Conservation (phyloP, 1,140 invertebrate species). For the Nomia melanderi region DNA sequence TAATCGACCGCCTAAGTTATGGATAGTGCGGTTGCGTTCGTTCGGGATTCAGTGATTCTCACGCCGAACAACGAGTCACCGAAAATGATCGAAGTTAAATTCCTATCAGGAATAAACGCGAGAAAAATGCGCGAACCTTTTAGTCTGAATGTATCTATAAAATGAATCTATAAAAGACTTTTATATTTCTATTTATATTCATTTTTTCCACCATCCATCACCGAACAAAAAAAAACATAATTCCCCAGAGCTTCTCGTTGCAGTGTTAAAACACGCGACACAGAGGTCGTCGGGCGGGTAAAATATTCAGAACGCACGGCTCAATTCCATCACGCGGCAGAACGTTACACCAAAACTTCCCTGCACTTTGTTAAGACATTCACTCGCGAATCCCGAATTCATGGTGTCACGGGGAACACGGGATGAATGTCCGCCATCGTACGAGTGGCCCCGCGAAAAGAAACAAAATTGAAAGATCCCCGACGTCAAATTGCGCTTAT, state of each 20-base stretch:
- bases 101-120: background rate
- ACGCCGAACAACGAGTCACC: background rate
- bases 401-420: background rate
- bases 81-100: background rate
- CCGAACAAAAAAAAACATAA: background rate
- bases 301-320: background rate
- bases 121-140: background rate
- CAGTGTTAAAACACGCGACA: background rate
- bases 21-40: background rate
- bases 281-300: background rate
- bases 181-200: too few relatives aligned
- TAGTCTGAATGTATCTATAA: too few relatives aligned
- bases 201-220: too few relatives aligned
- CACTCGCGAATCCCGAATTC: background rate
- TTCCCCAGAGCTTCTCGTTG: background rate
- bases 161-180: too few relatives aligned
- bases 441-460: background rate
- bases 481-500: too few relatives aligned
- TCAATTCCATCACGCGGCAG: background rate
- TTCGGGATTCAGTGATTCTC: background rate
- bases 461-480: background rate
- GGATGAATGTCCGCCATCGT: background rate
- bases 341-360: constrained; percentile 3
- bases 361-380: background rate
- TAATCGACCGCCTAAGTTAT: background rate